phyloP scores from a whole-genome alignment of 2,888 invertebrate species.

The Chymomyza amoena region DNA sequence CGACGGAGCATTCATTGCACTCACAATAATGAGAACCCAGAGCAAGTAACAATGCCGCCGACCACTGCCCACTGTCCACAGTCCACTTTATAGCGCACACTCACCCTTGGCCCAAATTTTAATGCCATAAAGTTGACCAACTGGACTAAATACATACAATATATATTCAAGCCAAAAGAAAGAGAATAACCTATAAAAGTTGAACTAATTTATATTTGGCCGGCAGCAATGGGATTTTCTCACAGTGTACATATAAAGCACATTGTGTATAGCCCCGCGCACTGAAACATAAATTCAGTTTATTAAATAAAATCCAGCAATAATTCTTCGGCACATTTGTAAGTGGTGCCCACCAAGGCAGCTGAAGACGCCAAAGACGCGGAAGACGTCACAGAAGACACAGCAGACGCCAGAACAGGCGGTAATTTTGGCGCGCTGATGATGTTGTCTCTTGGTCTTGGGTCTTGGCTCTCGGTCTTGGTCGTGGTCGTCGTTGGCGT shows the following conservation, averaged over 20 bases:
- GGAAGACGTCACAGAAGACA: neutral
- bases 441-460: constrained; percentile 3
- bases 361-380: neutral
- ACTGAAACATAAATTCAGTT: constrained; percentile 60
- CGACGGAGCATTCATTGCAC: neutral
- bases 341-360: constrained; percentile 32
- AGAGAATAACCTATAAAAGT: constrained; percentile 45
- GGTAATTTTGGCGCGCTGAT: neutral
- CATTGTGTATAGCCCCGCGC: constrained; percentile 42
- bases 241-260: constrained; percentile 53
- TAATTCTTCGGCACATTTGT: constrained; percentile 69
- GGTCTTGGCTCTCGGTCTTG: neutral
- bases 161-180: neutral
- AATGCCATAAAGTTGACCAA: constrained; percentile 58
- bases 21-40: neutral
- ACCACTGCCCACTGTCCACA: neutral
- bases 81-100: neutral
- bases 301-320: constrained; percentile 67
- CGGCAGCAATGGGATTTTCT: constrained; percentile 58
- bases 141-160: neutral
- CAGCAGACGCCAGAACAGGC: constrained; percentile 7
- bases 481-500: constrained; percentile 25
- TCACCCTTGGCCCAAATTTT: constrained; percentile 39
- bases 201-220: constrained; percentile 61
- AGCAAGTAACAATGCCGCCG: neutral